Base-by-base conservation (phyloP, 2,113 vertebrate species). In the Spilogale gracilis region DNA sequence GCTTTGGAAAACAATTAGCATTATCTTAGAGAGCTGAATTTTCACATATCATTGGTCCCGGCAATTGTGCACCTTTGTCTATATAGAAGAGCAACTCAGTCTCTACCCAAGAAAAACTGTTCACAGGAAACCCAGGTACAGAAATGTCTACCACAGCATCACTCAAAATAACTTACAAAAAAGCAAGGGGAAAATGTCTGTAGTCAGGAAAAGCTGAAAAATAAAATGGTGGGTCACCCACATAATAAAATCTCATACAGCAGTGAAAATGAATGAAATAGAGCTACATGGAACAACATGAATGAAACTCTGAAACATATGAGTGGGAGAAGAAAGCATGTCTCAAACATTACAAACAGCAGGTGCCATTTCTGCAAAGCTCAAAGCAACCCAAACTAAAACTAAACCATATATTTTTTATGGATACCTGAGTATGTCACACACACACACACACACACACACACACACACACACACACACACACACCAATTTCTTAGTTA, bases 261-360 rank as follows among this genome's bases (percentile, higher is more conserved):
- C 38, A 21, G 8, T 8, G 7, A 48, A 67, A 65, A 79, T 12
- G 43, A 69, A 48, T 30, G 20, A 21, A 27, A 54, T 0, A 30
- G 0, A 43, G 61, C 27, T 43, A 5, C 21, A 1, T 7, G 18
- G 23, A 52, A 45, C 30, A 17, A 43, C 56, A 14, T 0, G 9
- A 32, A 5, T 21, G 45, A 54, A 6, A 76, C 45, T 65, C 16
- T 11, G 60, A 63, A 60, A 79, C 6, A 4, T 8, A 43, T n/a
- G 5, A 14, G 32, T 18, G 7, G 61, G 50, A 10, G 48, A 61
- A 52, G 67, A 71, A 67, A 56, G 25, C 30, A 71, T 10, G 45
- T 78, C 65, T 38, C 9, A 0, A 23, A 52, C 38, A 43, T 1
- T 30, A 10, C 27, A 9, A 1, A 52, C 3, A 54, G 25, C 5